Percentiles rank a stretch among this genome's conserved stretches.
Conservation (phyloP, 1,140 invertebrate species). For the Platorchestia sp. region DNA sequence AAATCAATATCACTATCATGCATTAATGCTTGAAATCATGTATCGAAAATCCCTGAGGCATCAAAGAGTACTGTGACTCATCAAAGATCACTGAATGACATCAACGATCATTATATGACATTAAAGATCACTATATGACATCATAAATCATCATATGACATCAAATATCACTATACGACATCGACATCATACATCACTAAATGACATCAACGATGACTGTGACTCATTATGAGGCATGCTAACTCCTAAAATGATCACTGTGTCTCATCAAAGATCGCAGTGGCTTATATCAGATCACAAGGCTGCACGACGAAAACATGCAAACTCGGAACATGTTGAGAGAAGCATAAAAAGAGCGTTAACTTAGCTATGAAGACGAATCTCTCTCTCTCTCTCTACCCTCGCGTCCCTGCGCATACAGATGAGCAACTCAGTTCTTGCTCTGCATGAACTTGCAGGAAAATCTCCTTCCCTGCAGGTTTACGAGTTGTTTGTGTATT, state of each 20-base stretch:
- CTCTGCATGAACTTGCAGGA: not conserved
- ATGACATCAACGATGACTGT: not conserved
- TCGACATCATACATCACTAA: not conserved
- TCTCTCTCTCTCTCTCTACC: not conserved
- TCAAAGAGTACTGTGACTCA: not conserved
- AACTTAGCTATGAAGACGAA: not conserved
- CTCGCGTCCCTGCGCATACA: not conserved
- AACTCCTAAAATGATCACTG: too few species aligned
- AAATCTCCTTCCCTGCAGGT: not conserved
- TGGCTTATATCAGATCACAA: not conserved
- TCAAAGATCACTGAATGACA: not conserved
- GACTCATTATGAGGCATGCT: too few species aligned
- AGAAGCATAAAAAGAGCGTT: not conserved
- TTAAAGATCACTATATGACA: not conserved
- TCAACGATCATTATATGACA: not conserved
- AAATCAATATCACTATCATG: too few species aligned
- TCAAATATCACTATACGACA: not conserved
- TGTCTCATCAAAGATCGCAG: not conserved
- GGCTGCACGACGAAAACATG: not conserved
- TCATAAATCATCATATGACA: not conserved
- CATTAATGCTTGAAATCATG: too few species aligned
- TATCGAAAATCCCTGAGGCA: too few species aligned
- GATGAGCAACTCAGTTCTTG: not conserved
- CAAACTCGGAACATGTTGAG: not conserved
- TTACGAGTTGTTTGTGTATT: not conserved